Conservation (phyloP, 2,888 invertebrate genomes). For the Octonoba sinensis region DNA sequence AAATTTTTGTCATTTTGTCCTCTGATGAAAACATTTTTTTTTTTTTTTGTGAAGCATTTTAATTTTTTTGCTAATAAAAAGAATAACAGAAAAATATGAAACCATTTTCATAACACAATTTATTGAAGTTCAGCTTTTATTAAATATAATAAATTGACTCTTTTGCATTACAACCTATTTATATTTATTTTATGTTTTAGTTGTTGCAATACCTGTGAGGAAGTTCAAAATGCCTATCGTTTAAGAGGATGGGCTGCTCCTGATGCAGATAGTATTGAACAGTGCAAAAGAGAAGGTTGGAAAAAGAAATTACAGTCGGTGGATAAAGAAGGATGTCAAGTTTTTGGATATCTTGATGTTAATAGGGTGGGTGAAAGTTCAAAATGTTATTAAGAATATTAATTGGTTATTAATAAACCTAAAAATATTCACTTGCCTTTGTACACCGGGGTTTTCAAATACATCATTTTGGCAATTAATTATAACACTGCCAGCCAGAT, state of each 20-base stretch:
- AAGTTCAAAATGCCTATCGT: conserved; percentile 93
- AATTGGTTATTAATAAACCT: not conserved
- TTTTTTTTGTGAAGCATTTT: no score
- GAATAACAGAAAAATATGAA: no score
- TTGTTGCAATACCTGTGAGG: conserved; percentile 97
- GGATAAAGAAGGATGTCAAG: conserved; percentile 93
- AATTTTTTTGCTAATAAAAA: no score
- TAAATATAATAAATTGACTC: no score
- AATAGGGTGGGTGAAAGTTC: conserved; percentile 79
- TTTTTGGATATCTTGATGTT: conserved; percentile 94
- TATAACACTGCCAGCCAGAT: no score
- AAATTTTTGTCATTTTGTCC: no score
- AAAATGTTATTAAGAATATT: not conserved
- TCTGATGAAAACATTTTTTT: no score
- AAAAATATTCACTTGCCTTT: not conserved
- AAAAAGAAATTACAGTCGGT: conserved; percentile 82
- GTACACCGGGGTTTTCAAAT: no score
- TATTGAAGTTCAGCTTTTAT: no score
- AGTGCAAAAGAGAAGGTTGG: conserved; percentile 88
- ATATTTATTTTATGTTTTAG: conserved; percentile 72
- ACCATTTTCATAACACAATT: no score
- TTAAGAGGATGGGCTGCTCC: conserved; percentile 87
- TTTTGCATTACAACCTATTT: no score
- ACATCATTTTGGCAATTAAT: no score
- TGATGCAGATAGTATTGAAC: conserved; percentile 84